These are phyloP conservation scores for Pristionchus arcanus DNA, from an alignment of 2,888 invertebrate species.

Conservation along the genomic window DNA sequence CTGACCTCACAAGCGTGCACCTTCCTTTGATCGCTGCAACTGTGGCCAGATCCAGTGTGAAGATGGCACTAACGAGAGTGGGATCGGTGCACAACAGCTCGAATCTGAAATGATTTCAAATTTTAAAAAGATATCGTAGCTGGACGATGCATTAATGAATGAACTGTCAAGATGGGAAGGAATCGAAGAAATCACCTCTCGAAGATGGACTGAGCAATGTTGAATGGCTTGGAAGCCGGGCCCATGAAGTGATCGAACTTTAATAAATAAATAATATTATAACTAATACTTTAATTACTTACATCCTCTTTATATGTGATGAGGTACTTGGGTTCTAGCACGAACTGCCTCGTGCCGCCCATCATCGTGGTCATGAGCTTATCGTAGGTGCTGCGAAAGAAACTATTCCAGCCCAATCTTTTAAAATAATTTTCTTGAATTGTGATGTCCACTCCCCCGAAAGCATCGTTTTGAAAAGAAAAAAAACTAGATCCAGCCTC, in stretches of 20 bases:
- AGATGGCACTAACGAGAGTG: constrained; percentile 5
- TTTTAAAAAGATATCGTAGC: too few species aligned
- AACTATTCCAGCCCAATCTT: too few species aligned
- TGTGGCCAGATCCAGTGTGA: constrained; percentile 28
- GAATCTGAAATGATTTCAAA: constrained; percentile 48
- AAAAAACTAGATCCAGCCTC: too few species aligned
- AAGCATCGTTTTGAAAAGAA: too few species aligned
- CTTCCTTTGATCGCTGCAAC: neutral
- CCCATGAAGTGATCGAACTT: constrained; percentile 47
- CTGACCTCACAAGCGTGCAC: constrained; percentile 39
- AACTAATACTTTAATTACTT: neutral
- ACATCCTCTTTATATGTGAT: constrained; percentile 31
- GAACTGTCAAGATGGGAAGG: too few species aligned
- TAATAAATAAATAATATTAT: neutral
- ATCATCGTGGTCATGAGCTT: neutral
- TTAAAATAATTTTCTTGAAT: too few species aligned
- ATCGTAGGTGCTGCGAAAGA: neutral
- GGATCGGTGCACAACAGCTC: neutral
- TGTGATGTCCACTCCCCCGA: too few species aligned
- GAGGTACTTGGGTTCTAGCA: constrained; percentile 32
- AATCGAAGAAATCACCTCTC: too few species aligned
- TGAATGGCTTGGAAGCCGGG: neutral
- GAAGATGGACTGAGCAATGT: constrained; percentile 11
- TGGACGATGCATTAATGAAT: too few species aligned
- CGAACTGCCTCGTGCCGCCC: neutral